Base-by-base conservation (phyloP, 2,113 vertebrate genomes). In the Zosterops hypoxanthus region DNA sequence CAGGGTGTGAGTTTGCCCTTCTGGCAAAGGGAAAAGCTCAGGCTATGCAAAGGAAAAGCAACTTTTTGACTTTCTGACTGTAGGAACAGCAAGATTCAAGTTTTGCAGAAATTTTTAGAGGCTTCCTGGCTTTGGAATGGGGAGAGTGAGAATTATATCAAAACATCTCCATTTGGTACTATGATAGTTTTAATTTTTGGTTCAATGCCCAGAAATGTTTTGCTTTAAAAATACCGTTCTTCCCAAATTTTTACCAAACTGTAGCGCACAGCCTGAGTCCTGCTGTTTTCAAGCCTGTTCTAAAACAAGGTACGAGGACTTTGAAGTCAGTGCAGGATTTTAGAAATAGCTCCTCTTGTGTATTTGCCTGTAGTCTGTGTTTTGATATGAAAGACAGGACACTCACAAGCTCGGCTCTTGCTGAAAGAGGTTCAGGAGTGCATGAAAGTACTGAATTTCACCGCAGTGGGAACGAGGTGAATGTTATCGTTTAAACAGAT, bases 211-310 rank as follows among this genome's bases (percentile, higher is more conserved):
- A 68, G 69, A 34, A n/a, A 63, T 0, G 0, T 81, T 88, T 94
- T 65, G 42, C 46, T 92, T 56, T 7, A 91, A 31, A 92, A 56
- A 42, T 39, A 70, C 29, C 1, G 0, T 73, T 88, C n/a, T 89
- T 80, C 41, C n/a, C 12, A 33, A 31, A 26, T 71, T 93, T 63
- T 41, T 39, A 24, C n/a, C 18, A 10, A 66, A 36, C 29, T 28
- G 1, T 42, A 57, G 26, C 2, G 2, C 53, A 11, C 29, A 68
- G 72, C 19, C 31, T 50, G 42, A 0, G 0, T 33, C 36, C 19
- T 60, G 65, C 52, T 75, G 29, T 63, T 31, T 64, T 81, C 50
- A 53, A 42, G 47, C 36, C 28, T 71, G 82, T 78, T 78, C 52
- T 82, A 18, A 87, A 94, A 46, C 21, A 50, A 85, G 16, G 22